These are phyloP conservation scores for Climacteris rufus DNA, from an alignment of 2,113 vertebrate species.

Conservation along the genomic window DNA sequence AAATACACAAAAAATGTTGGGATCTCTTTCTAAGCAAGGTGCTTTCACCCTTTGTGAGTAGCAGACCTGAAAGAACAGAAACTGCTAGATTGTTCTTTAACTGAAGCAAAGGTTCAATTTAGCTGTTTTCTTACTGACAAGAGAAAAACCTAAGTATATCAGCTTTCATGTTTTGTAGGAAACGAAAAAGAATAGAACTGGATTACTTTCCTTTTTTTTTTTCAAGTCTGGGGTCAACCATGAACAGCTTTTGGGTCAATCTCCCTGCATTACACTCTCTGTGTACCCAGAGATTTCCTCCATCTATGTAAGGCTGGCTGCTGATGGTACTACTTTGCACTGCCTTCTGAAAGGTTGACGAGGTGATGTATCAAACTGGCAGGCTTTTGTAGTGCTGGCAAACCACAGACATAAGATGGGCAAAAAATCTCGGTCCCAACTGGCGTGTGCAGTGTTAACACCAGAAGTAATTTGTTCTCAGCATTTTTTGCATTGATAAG, in stretches of 20 bases:
- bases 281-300: neutral
- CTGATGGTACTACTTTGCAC: rapidly evolving
- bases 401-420: neutral
- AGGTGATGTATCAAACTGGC: neutral
- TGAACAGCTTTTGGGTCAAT: slow-evolving; percentile 31
- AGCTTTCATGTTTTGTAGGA: slow-evolving; percentile 56
- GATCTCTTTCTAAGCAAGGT: neutral
- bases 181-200: slow-evolving; percentile 62
- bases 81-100: neutral
- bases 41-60: neutral
- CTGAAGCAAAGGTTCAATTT: slow-evolving; percentile 44
- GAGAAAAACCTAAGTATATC: slow-evolving; percentile 37
- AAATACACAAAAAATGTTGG: neutral
- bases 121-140: slow-evolving; percentile 11
- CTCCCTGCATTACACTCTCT: neutral
- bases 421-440: neutral
- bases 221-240: slow-evolving; percentile 43
- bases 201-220: slow-evolving; percentile 54
- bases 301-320: neutral
- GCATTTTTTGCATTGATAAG: slow-evolving; percentile 51
- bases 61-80: slow-evolving; percentile 12
- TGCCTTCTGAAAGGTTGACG: neutral
- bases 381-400: neutral
- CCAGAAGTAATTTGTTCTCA: slow-evolving; percentile 6
- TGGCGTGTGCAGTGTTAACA: neutral